phyloP scores from a whole-genome alignment of 2,113 vertebrate species.

The Poeciliopsis turrubarensis region DNA sequence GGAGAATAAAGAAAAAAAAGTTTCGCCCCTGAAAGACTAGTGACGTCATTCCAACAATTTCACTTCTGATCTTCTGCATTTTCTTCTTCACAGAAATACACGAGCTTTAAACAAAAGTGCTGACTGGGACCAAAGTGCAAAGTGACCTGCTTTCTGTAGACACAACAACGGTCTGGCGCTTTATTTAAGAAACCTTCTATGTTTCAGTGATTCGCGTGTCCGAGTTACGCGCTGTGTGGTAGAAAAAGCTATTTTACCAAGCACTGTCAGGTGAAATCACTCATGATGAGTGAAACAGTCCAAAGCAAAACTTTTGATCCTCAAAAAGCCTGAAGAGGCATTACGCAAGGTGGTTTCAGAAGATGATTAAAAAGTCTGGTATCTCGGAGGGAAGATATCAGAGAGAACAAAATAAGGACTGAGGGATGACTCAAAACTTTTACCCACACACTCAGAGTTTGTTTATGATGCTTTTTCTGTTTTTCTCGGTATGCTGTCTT shows the following conservation, averaged over 20 bases:
- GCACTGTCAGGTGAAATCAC: background rate
- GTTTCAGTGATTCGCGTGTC: background rate
- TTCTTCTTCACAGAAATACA: background rate
- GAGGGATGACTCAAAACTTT: background rate
- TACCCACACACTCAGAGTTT: background rate
- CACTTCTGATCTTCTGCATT: background rate
- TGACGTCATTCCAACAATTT: background rate
- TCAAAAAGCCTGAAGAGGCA: background rate
- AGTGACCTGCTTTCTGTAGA: background rate
- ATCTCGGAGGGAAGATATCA: background rate
- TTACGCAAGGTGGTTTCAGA: background rate
- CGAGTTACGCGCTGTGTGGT: background rate
- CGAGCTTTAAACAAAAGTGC: background rate
- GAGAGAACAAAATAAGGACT: background rate
- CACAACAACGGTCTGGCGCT: background rate
- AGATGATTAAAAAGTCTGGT: background rate
- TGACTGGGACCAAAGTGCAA: background rate
- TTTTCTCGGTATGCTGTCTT: background rate
- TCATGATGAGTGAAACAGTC: background rate
- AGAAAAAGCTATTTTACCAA: no score
- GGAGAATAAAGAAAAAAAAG: background rate
- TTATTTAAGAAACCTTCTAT: background rate
- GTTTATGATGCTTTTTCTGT: background rate
- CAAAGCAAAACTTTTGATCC: background rate
- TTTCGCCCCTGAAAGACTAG: background rate